Conservation (phyloP, 2,113 vertebrate species). For the Echinops telfairi region DNA sequence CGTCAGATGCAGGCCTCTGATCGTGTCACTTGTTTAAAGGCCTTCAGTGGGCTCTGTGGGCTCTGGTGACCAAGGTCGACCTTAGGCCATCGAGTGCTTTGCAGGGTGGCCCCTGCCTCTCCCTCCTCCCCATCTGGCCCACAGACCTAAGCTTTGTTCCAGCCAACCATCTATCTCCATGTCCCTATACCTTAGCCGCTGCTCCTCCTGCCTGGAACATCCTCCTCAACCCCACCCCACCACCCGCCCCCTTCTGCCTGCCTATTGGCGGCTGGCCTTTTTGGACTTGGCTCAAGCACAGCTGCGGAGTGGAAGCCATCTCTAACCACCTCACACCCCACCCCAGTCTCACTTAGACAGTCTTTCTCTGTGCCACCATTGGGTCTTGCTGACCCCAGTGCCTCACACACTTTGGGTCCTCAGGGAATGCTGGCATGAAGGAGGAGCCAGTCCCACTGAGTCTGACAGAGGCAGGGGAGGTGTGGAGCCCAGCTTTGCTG, state of each 20-base stretch:
- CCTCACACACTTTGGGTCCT: fast-evolving
- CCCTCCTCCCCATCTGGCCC: neutral
- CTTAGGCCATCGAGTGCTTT: neutral
- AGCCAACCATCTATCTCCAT: no score
- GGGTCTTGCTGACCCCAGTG: neutral
- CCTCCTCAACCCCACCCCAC: fast-evolving
- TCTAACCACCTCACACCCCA: no score
- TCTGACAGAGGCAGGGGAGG: neutral
- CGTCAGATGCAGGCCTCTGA: neutral
- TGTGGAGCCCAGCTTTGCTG: neutral
- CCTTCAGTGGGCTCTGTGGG: neutral
- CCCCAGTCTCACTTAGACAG: neutral
- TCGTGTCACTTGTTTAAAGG: neutral
- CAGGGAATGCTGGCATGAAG: neutral
- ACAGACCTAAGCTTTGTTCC: neutral
- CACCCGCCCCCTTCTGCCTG: neutral
- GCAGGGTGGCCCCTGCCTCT: neutral
- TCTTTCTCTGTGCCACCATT: neutral
- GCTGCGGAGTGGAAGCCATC: neutral
- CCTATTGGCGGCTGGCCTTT: neutral
- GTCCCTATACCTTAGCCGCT: neutral
- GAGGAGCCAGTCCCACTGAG: neutral
- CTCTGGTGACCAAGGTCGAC: conserved; percentile 10
- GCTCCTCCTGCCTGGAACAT: neutral
- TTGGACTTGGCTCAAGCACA: neutral